Base-by-base conservation (phyloP, 2,797 vertebrate genomes). In the Myiotriccus ornatus region DNA sequence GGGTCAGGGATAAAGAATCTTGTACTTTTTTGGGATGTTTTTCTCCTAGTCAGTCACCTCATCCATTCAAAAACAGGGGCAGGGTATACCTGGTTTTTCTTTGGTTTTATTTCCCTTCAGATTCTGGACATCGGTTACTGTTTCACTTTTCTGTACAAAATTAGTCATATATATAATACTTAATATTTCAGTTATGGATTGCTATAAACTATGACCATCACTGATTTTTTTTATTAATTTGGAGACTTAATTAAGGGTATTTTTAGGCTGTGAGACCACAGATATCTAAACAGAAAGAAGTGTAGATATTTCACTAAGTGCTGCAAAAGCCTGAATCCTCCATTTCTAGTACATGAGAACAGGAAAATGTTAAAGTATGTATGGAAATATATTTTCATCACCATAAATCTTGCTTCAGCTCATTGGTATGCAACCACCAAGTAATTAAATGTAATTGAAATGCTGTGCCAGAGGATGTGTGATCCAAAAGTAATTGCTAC, bases 401-500 rank as follows among this genome's bases (percentile, higher is more conserved):
- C 50, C 16, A 55, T 56, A 79, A 87, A 68, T 84, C 28, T 75
- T 87, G 25, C 32, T 87, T 82, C 0, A 3, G 60, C 41, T 91
- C 70, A 88, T 83, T 92, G 67, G 46, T 75, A 84, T 90, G 83
- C 62, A 89, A 73, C 63, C 77, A 87, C 63, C 63, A 77, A 30
- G 22, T 85, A 94, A 90, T 96, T 84, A 91, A 87, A 90, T 83
- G 74, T 60, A 84, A 89, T 34, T 83, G 53, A 65, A 80, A 57
- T 49, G 7, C 57, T 63, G 25, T 80, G 84, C 84, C 73, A 94
- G 87, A 52, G 64, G 77, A 96, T 87, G 93, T 71, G 74, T 69
- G 94, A 87, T 91, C 79, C 92, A 77, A 39, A 70, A 56, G 46
- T 80, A 68, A 95, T 87, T 92, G 82, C 89, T 90, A 7, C 79